Evolutionary conservation across 2,113 vertebrate species (phyloP).

Genomic region (Vidua chalybeata): DNA sequence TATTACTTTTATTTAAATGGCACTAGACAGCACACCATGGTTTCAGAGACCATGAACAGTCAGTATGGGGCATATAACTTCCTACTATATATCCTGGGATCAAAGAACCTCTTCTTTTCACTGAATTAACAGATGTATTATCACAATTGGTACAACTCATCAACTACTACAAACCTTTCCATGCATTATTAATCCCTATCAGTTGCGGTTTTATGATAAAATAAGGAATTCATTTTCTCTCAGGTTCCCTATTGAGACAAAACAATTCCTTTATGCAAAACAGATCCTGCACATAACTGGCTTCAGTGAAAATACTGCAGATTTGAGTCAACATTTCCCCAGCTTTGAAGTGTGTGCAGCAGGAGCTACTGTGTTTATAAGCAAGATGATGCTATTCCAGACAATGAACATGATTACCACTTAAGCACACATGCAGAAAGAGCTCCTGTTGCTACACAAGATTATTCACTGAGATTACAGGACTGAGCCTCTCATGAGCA

Average conservation of each 20-base stretch:
- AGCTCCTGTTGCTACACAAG: not conserved
- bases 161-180: not conserved
- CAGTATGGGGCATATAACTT: not conserved
- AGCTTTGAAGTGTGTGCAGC: not conserved
- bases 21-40: not conserved
- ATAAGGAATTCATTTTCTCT: not conserved
- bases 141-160: not conserved
- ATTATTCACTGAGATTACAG: not conserved
- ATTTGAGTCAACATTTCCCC: not conserved
- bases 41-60: not conserved
- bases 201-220: not conserved
- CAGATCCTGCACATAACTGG: not conserved
- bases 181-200: not conserved
- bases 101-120: not conserved
- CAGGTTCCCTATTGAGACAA: not conserved
- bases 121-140: not conserved
- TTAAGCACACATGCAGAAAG: not conserved
- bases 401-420: not conserved
- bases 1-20: not conserved
- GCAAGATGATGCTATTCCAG: not conserved
- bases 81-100: not conserved
- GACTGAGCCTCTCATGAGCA: not conserved
- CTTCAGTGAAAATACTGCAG: not conserved
- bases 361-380: not conserved
- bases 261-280: not conserved